These are phyloP conservation scores for Desoria tigrina DNA, from an alignment of 2,888 invertebrate species.

Conservation along the genomic window DNA sequence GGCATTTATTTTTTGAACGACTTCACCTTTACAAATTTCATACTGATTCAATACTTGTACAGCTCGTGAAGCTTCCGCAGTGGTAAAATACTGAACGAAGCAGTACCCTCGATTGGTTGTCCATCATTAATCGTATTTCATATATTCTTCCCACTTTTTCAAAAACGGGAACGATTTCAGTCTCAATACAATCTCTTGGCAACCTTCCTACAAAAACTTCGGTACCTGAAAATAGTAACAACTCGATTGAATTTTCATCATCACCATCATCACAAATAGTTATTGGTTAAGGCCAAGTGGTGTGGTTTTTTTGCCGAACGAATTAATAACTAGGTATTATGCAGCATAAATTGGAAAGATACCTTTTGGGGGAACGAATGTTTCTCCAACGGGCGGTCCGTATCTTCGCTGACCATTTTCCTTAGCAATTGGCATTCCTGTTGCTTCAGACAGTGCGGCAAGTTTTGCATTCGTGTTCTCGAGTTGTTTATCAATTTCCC, in stretches of 20 bases:
- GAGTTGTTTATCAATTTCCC: not conserved
- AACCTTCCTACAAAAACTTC: slow-evolving; percentile 80
- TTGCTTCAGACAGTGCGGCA: slow-evolving; percentile 18
- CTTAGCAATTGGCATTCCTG: slow-evolving; percentile 62
- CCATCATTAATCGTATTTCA: slow-evolving; percentile 80
- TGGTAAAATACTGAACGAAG: slow-evolving; percentile 68
- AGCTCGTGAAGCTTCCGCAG: slow-evolving; percentile 67
- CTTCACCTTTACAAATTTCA: slow-evolving; percentile 65
- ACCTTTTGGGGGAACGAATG: slow-evolving; percentile 61
- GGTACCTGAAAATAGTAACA: slow-evolving; percentile 36
- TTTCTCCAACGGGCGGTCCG: slow-evolving; percentile 63
- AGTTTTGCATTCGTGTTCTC: slow-evolving; percentile 8
- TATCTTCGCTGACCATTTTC: slow-evolving; percentile 77
- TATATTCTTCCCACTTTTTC: slow-evolving; percentile 68
- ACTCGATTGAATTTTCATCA: no score
- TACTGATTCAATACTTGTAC: slow-evolving; percentile 67
- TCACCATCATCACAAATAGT: no score
- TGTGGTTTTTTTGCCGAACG: not conserved
- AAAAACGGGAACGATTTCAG: slow-evolving; percentile 71
- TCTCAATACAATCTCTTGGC: slow-evolving; percentile 75
- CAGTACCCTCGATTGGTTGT: slow-evolving; percentile 76
- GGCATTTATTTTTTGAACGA: not conserved
- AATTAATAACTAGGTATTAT: no score
- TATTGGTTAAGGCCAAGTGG: not conserved
- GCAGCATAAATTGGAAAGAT: no score